Evolutionary conservation across 2,113 vertebrate genomes (phyloP).

Genomic region (Globicephala melas): DNA sequence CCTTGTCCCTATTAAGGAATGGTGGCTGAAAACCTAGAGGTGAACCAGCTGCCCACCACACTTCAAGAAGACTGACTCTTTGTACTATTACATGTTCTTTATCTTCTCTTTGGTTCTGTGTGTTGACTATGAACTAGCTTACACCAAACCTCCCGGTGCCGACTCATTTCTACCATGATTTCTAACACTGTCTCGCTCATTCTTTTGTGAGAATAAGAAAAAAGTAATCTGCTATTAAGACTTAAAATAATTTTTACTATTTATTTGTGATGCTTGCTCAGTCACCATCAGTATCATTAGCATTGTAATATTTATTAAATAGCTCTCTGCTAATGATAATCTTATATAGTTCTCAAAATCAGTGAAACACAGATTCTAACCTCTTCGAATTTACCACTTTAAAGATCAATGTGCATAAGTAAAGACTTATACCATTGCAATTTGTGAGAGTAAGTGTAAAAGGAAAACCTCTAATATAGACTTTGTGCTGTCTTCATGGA

Average conservation of each 20-base stretch:
- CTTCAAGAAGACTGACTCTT: background rate
- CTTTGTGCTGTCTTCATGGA: background rate
- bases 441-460: background rate
- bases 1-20: background rate
- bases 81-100: background rate
- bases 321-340: background rate
- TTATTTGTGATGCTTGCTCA: background rate
- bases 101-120: background rate
- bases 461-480: background rate
- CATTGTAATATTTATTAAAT: conserved; percentile 5
- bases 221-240: background rate
- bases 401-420: conserved; percentile 24
- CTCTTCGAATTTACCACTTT: background rate
- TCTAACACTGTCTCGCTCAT: background rate
- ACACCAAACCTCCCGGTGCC: background rate
- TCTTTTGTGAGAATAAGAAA: background rate
- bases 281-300: background rate
- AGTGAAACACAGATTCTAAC: background rate
- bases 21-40: background rate
- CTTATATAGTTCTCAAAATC: background rate
- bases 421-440: background rate
- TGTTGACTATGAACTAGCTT: background rate
- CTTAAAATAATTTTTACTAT: background rate
- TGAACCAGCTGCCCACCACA: background rate
- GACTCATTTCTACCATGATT: background rate